phyloP scores from a whole-genome alignment of 2,113 vertebrate species.

The Pavo muticus region DNA sequence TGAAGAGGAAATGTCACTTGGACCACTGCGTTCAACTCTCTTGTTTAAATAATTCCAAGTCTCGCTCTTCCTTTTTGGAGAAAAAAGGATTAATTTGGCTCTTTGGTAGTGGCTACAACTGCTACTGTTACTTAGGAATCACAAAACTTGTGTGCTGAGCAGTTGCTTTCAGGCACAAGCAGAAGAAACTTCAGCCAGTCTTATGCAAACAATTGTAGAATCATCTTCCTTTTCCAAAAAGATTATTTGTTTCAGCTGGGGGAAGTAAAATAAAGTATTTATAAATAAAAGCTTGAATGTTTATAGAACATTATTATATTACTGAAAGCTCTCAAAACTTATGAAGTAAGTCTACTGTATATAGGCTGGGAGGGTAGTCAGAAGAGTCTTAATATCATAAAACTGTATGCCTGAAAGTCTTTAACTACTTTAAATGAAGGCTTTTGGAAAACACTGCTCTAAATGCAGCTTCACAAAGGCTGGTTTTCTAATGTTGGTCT shows the following conservation, averaged over 20 bases:
- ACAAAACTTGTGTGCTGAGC: background rate
- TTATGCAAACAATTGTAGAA: background rate
- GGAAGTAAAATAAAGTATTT: too few relatives aligned
- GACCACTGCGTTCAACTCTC: background rate
- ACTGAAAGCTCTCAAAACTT: background rate
- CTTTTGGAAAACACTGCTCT: background rate
- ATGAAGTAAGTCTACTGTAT: background rate
- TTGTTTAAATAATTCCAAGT: background rate
- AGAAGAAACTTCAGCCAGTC: background rate
- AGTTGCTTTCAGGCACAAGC: background rate
- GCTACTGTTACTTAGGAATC: background rate
- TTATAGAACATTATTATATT: background rate
- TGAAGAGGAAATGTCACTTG: background rate
- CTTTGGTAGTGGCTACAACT: background rate
- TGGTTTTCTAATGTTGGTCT: background rate
- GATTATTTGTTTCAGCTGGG: background rate
- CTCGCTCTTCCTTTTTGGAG: background rate
- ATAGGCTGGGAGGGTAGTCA: background rate
- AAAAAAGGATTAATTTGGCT: background rate
- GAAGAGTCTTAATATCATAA: background rate
- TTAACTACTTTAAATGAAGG: background rate
- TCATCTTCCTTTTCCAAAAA: background rate
- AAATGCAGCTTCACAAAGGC: background rate
- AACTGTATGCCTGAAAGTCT: background rate
- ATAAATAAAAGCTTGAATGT: background rate